Percentiles rank a stretch among this genome's conserved stretches.
These are phyloP conservation scores for Tragelaphus imberbis DNA, from an alignment of 2,113 vertebrate genomes.

Conservation along the genomic window DNA sequence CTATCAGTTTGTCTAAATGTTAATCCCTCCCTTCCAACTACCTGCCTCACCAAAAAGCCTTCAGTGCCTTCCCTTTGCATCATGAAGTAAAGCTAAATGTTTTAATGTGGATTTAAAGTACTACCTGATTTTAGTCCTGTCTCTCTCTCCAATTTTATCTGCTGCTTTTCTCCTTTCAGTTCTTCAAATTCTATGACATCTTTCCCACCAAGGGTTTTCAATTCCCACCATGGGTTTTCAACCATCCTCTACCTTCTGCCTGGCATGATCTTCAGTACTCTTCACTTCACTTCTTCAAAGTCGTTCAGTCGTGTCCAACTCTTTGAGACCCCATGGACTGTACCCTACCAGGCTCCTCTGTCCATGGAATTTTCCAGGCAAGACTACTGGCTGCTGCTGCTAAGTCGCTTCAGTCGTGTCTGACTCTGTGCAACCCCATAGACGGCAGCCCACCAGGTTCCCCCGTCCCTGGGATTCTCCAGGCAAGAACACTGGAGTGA, in stretches of 20 bases:
- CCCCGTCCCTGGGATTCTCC: no score
- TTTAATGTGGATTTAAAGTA: background rate
- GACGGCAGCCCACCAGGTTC: no score
- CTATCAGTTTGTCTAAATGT: background rate
- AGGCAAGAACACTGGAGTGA: no score
- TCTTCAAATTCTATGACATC: background rate
- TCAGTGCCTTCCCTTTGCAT: background rate
- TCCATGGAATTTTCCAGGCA: background rate
- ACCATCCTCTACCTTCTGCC: background rate
- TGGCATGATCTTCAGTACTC: background rate
- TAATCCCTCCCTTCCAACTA: background rate
- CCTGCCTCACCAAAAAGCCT: background rate
- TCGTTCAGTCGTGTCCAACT: rapidly evolving
- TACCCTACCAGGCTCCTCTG: background rate
- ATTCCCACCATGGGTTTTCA: background rate
- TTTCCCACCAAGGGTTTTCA: background rate
- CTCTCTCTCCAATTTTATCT: background rate
- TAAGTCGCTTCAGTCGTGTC: no score
- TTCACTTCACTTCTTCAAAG: background rate
- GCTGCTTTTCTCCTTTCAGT: background rate
- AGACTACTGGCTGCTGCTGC: background rate
- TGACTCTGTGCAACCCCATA: no score
- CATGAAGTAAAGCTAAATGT: background rate
- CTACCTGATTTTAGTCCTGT: background rate
- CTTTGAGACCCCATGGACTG: background rate